A percentile compares a stretch with the other conserved stretches of the same genome.
Evolutionary conservation across 2,113 vertebrate genomes (phyloP).

Genomic region (Hoplias malabaricus): DNA sequence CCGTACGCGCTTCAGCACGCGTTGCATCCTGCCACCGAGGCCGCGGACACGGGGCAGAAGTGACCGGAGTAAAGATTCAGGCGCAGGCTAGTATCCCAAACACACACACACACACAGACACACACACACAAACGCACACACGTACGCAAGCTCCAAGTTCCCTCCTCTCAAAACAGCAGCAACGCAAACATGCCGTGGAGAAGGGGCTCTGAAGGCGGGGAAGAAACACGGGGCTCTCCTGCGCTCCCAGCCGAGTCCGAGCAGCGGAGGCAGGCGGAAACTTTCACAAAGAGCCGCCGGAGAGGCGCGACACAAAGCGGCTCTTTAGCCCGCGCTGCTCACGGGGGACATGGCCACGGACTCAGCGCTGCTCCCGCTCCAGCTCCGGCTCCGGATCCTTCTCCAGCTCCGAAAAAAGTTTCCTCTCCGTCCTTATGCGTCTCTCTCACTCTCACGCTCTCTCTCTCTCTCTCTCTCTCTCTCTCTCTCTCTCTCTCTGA

Average conservation of each 20-base stretch:
- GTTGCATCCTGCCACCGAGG: conserved; percentile 70
- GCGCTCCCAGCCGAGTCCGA: too few relatives aligned
- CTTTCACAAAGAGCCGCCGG: not conserved
- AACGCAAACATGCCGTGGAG: too few relatives aligned
- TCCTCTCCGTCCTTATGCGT: conserved; percentile 39
- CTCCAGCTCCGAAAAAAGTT: conserved; percentile 52
- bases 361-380: conserved; percentile 44
- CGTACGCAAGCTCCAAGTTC: too few relatives aligned
- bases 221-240: too few relatives aligned
- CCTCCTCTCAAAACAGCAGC: too few relatives aligned
- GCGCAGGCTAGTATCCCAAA: not conserved
- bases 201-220: too few relatives aligned
- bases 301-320: conserved; percentile 32
- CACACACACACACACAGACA: too few relatives aligned
- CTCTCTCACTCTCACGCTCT: conserved; percentile 16
- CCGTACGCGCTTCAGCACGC: conserved; percentile 68
- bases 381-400: too few relatives aligned
- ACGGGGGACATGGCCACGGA: conserved; percentile 52
- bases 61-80: conserved; percentile 17
- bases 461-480: not conserved
- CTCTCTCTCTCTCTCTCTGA: not conserved
- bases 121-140: too few relatives aligned
- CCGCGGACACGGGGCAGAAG: too few relatives aligned
- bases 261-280: too few relatives aligned
- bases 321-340: conserved; percentile 54